phyloP scores from a whole-genome alignment of 1,140 invertebrate species.

The Bombus ignitus region DNA sequence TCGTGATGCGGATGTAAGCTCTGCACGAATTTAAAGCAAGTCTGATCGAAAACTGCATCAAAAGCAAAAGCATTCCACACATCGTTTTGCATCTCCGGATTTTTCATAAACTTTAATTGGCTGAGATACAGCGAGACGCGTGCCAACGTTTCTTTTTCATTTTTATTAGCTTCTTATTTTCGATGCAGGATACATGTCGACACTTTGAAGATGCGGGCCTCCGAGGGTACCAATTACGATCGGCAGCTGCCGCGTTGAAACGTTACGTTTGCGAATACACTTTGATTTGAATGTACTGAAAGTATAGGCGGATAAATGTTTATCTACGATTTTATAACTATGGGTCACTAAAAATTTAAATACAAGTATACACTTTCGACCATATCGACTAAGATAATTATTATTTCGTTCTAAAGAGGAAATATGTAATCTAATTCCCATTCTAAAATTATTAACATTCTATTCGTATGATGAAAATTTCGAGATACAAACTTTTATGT shows the following conservation, averaged over 20 bases:
- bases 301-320: neutral
- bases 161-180: slow-evolving; percentile 41
- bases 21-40: neutral
- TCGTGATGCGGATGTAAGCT: neutral
- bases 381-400: too few species aligned
- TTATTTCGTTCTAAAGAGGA: too few species aligned
- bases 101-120: slow-evolving; percentile 37
- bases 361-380: too few species aligned
- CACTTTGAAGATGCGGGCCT: slow-evolving; percentile 73
- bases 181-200: slow-evolving; percentile 67
- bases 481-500: neutral
- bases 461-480: neutral
- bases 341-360: neutral
- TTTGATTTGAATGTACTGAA: slow-evolving; percentile 48
- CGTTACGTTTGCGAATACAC: slow-evolving; percentile 48
- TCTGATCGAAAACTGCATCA: neutral
- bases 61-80: too few species aligned
- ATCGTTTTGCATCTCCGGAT: neutral
- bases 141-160: slow-evolving; percentile 3
- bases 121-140: slow-evolving; percentile 26
- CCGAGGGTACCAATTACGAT: slow-evolving; percentile 76
- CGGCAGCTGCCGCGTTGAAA: slow-evolving; percentile 69
- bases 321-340: neutral
- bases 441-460: too few species aligned
- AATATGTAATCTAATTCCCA: too few species aligned